Evolutionary conservation across 2,113 vertebrate species (phyloP).

Genomic region (Phalacrocorax aristotelis): DNA sequence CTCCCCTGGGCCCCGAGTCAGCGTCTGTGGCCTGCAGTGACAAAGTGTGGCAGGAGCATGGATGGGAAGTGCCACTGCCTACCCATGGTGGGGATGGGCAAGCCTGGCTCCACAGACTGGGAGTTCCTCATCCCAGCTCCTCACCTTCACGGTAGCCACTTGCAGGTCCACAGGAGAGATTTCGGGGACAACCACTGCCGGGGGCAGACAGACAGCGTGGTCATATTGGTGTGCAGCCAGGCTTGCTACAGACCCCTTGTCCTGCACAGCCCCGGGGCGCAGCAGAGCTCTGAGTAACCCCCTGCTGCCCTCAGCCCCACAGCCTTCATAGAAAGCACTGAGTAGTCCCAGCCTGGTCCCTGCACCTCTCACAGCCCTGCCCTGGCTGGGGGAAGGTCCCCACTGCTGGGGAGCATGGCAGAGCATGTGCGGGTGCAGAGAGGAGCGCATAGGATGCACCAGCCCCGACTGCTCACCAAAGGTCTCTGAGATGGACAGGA

Average conservation of each 20-base stretch:
- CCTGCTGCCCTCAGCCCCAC: accelerated
- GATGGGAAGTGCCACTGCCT: not conserved
- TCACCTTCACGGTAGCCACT: conserved; percentile 79
- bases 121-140: not conserved
- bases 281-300: not conserved
- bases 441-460: not conserved
- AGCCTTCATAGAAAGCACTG: not conserved
- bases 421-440: not conserved
- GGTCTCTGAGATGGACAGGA: conserved; percentile 64
- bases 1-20: conserved; percentile 73
- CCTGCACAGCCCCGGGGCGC: not conserved
- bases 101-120: accelerated
- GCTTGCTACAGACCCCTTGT: not conserved
- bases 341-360: not conserved
- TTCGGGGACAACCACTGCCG: conserved; percentile 79
- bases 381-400: not conserved
- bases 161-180: conserved; percentile 56
- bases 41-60: accelerated
- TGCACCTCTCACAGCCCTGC: not conserved
- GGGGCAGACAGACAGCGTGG: not conserved
- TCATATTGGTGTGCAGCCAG: not conserved
- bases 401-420: not conserved
- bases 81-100: accelerated
- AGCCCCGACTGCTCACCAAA: conserved; percentile 75
- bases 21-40: conserved; percentile 80